Conservation (phyloP, 1,140 invertebrate species). For the Aphis gossypii region DNA sequence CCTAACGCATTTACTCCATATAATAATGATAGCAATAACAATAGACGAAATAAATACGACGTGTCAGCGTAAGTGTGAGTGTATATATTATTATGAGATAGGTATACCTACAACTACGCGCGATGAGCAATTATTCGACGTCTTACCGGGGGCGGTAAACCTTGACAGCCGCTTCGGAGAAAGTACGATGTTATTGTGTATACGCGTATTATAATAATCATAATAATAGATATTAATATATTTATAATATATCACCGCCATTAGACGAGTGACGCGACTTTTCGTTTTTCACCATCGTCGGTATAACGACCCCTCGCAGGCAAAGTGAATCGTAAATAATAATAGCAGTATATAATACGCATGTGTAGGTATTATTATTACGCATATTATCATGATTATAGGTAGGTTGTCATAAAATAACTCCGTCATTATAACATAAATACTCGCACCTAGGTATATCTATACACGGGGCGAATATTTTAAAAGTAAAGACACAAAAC, state of each 20-base stretch:
- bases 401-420: background rate
- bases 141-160: slow-evolving; percentile 19
- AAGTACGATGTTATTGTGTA: slow-evolving; percentile 9
- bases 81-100: background rate
- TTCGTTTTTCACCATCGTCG: background rate
- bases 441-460: too few species aligned
- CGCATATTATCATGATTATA: background rate
- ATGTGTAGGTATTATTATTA: background rate
- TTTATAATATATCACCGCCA: background rate
- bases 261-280: slow-evolving; percentile 3
- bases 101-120: background rate
- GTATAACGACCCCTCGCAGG: slow-evolving; percentile 1
- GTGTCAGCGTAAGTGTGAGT: background rate
- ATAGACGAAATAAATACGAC: background rate
- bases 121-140: background rate
- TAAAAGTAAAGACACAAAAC: too few species aligned
- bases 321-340: slow-evolving; percentile 11
- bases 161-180: slow-evolving; percentile 16
- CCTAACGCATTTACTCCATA: background rate
- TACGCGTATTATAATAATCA: background rate
- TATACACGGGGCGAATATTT: too few species aligned
- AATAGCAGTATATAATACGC: background rate
- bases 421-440: background rate
- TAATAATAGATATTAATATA: background rate
- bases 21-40: background rate